A percentile compares a stretch with the other conserved stretches of the same genome.
Evolutionary conservation across 2,113 vertebrate species (phyloP).

Genomic region (Pheucticus melanocephalus): DNA sequence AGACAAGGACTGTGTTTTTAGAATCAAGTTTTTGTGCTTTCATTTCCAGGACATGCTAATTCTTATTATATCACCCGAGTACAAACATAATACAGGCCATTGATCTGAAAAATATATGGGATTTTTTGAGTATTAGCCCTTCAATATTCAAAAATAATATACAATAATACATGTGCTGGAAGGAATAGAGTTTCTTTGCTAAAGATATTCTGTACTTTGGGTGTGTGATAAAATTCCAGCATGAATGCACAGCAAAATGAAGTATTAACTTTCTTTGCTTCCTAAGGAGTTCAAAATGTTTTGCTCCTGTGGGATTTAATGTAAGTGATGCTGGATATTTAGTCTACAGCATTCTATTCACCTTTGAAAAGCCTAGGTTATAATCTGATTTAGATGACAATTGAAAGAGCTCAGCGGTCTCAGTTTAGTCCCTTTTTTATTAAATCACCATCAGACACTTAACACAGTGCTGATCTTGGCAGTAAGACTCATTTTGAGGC

Average conservation of each 20-base stretch:
- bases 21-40: background rate
- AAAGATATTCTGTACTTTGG: background rate
- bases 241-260: background rate
- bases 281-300: background rate
- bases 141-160: background rate
- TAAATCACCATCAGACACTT: background rate
- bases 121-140: background rate
- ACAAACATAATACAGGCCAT: background rate
- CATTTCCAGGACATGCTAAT: background rate
- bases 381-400: conserved; percentile 48
- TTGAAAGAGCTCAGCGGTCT: background rate
- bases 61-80: background rate
- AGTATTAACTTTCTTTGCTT: conserved; percentile 17
- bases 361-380: background rate
- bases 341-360: background rate
- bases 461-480: background rate
- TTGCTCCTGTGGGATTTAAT: background rate
- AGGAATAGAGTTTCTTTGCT: background rate
- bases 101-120: background rate
- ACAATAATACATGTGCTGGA: background rate
- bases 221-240: background rate
- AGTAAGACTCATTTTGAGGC: background rate
- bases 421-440: background rate
- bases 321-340: conserved; percentile 16
- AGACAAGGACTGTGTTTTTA: background rate